Evolutionary conservation across 2,888 invertebrate species (phyloP).

Genomic region (Sisyra terminalis): DNA sequence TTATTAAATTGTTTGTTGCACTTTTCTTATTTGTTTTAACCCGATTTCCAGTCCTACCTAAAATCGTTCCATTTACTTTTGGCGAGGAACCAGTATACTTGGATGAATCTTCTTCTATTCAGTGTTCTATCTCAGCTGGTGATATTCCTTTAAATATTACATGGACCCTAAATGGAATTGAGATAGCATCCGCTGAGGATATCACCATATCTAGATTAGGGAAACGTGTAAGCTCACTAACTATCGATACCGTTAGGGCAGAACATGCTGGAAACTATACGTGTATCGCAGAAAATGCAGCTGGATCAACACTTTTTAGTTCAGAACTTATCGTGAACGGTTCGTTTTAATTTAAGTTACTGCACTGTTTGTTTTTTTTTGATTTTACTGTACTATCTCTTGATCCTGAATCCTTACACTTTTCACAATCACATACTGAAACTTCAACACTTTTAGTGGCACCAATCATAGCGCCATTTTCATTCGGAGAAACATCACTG

Average conservation of each 20-base stretch:
- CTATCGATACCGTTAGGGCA: slow-evolving; percentile 49
- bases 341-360: slow-evolving; percentile 23
- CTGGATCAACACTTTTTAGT: slow-evolving; percentile 48
- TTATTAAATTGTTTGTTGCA: slow-evolving; percentile 1
- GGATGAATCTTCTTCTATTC: slow-evolving; percentile 26
- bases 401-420: neutral
- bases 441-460: slow-evolving; percentile 21
- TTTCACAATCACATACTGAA: neutral
- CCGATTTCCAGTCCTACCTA: slow-evolving; percentile 40
- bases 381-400: neutral
- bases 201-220: slow-evolving; percentile 31
- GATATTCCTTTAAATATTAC: slow-evolving; percentile 41
- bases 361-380: neutral
- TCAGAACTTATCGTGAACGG: slow-evolving; percentile 59
- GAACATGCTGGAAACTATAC: slow-evolving; percentile 62
- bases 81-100: slow-evolving; percentile 38
- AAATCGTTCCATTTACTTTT: slow-evolving; percentile 44
- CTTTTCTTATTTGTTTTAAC: slow-evolving; percentile 10
- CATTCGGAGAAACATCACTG: slow-evolving; percentile 40
- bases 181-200: slow-evolving; percentile 33
- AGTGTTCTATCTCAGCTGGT: slow-evolving; percentile 33
- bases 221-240: slow-evolving; percentile 36
- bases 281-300: slow-evolving; percentile 56
- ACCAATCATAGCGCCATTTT: slow-evolving; percentile 35
- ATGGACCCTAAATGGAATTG: slow-evolving; percentile 39